Evolutionary conservation across 2,888 invertebrate species (phyloP).

Genomic region (Limnephilus auricula): DNA sequence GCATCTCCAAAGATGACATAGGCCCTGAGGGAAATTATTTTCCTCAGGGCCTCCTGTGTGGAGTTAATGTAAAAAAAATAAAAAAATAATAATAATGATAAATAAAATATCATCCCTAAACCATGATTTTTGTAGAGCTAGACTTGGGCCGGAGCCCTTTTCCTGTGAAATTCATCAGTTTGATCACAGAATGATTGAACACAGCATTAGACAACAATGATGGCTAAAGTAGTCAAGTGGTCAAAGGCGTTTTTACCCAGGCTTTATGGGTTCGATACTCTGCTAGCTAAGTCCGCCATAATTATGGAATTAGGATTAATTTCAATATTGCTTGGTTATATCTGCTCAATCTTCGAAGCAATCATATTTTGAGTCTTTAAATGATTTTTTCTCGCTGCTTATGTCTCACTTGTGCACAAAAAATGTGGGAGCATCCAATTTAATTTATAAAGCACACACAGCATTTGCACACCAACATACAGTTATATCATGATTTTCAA

Average conservation of each 20-base stretch:
- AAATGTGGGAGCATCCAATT: neutral
- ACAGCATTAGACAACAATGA: neutral
- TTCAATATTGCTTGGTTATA: too few species aligned
- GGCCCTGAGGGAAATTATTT: too few species aligned
- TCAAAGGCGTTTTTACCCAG: too few species aligned
- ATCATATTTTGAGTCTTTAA: neutral
- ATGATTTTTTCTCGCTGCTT: neutral
- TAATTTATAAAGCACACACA: neutral
- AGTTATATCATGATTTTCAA: neutral
- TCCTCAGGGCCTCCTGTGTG: too few species aligned
- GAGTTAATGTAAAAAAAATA: too few species aligned
- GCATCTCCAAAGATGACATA: too few species aligned
- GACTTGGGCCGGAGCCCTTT: neutral
- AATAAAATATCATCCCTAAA: neutral
- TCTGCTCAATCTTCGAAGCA: too few species aligned
- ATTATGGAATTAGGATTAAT: too few species aligned
- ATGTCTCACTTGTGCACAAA: neutral
- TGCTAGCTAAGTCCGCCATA: too few species aligned
- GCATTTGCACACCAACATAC: neutral
- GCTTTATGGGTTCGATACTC: too few species aligned
- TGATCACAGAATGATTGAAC: neutral
- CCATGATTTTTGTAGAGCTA: neutral
- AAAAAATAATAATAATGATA: too few species aligned
- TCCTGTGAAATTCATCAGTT: neutral
- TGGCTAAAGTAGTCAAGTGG: too few species aligned